Evolutionary conservation across 35 echinoderm and acorn worm species (phyloP).

Genomic region (Stichopus chloronotus): DNA sequence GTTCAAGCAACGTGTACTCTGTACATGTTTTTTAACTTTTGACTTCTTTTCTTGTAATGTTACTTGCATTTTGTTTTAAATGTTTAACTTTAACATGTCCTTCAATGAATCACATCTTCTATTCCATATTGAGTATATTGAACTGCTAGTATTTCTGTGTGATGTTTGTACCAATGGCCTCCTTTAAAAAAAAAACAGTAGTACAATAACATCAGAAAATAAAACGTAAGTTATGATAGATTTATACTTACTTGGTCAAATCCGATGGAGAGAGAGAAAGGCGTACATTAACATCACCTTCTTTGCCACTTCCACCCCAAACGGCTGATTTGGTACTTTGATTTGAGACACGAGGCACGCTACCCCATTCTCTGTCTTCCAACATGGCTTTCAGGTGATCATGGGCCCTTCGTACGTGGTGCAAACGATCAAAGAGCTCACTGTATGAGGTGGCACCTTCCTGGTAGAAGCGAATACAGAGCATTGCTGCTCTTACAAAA

Average conservation of each 20-base stretch:
- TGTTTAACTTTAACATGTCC: too few relatives aligned
- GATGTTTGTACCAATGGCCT: too few relatives aligned
- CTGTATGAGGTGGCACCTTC: slow-evolving; percentile 46
- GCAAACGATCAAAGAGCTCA: slow-evolving; percentile 32
- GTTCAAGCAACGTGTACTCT: too few relatives aligned
- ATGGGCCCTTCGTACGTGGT: slow-evolving; percentile 11
- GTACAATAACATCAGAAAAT: too few relatives aligned
- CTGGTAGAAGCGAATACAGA: slow-evolving; percentile 41
- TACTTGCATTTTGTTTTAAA: too few relatives aligned
- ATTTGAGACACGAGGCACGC: slow-evolving; percentile 20
- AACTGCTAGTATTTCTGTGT: too few relatives aligned
- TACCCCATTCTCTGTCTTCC: slow-evolving; percentile 43
- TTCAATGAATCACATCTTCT: too few relatives aligned
- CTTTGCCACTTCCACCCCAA: slow-evolving; percentile 5
- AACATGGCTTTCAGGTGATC: slow-evolving; percentile 41
- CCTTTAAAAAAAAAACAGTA: too few relatives aligned
- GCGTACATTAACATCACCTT: slow-evolving; percentile 45
- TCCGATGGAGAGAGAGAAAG: slow-evolving; percentile 77
- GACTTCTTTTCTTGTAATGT: too few relatives aligned
- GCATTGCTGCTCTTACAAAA: slow-evolving; percentile 76
- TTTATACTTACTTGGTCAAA: slow-evolving; percentile 84
- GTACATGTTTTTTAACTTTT: too few relatives aligned
- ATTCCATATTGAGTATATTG: too few relatives aligned
- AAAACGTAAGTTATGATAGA: too few relatives aligned
- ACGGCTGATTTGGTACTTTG: not conserved